Conservation (phyloP, 2,797 vertebrate genomes). For the Pyrocephalus nanus region DNA sequence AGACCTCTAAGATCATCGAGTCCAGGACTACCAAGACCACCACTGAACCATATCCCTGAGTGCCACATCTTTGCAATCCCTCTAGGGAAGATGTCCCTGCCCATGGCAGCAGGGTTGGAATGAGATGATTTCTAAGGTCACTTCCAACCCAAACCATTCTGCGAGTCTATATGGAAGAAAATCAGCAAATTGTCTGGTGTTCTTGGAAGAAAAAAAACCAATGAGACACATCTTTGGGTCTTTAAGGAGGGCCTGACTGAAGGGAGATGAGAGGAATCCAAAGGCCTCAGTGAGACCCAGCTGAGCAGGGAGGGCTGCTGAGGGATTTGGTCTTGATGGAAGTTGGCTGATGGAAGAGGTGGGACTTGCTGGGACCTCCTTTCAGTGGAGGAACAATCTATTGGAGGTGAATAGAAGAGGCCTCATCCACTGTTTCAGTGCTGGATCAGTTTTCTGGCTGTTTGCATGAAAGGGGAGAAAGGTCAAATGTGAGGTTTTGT, state of each 20-base stretch:
- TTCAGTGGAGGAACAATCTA: not conserved
- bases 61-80: not conserved
- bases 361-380: not conserved
- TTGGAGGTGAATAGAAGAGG: not conserved
- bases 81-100: not conserved
- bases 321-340: not conserved
- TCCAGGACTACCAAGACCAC: not conserved
- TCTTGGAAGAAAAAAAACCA: not conserved
- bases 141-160: not conserved
- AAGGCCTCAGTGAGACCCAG: not conserved
- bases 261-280: not conserved
- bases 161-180: not conserved
- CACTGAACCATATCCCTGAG: not conserved
- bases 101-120: not conserved
- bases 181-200: not conserved
- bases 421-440: fast-evolving
- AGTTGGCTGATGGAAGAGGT: not conserved
- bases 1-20: not conserved
- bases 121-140: not conserved
- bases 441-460: not conserved
- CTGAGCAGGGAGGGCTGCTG: not conserved
- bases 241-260: not conserved
- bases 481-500: constrained; percentile 52
- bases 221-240: not conserved
- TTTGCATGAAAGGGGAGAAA: not conserved